Conservation (phyloP, 2,888 invertebrate genomes). For the Caenorhabditis wallacei region DNA sequence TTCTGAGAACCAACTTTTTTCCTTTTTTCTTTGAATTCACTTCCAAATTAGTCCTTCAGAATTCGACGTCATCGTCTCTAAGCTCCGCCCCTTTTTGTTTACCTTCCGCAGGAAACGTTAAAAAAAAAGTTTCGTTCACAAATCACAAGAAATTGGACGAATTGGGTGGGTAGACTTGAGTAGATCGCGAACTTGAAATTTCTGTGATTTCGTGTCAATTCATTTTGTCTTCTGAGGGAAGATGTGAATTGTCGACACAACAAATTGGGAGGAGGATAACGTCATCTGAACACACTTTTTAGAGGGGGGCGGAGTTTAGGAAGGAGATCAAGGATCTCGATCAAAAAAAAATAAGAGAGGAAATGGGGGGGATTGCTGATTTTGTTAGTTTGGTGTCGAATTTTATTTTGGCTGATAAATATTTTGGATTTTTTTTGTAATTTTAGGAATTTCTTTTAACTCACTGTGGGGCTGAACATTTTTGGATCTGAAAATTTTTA, state of each 20-base stretch:
- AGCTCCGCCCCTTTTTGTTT: constrained; percentile 24
- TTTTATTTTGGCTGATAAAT: not conserved
- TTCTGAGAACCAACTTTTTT: constrained; percentile 5
- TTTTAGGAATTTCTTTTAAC: no score
- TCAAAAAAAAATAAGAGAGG: not conserved
- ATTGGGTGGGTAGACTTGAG: constrained; percentile 20
- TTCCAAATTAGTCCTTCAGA: constrained; percentile 12
- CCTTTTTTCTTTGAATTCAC: constrained; percentile 15
- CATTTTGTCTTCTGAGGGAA: not conserved
- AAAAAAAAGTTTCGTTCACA: no score
- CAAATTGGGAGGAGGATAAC: not conserved
- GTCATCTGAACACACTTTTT: constrained; percentile 18
- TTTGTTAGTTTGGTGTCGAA: not conserved
- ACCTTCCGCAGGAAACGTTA: no score
- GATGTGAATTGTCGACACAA: not conserved
- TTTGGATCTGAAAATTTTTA: no score
- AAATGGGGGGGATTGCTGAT: not conserved
- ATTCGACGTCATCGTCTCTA: constrained; percentile 11
- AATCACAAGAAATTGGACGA: constrained; percentile 37
- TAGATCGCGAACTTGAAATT: constrained; percentile 23
- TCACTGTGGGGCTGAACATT: no score
- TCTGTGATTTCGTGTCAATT: constrained; percentile 20
- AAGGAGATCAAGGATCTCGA: constrained; percentile 1
- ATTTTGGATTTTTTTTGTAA: no score
- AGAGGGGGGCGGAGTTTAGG: not conserved